Base-by-base conservation (phyloP, 2,888 invertebrate genomes). In the Cenopis cana region DNA sequence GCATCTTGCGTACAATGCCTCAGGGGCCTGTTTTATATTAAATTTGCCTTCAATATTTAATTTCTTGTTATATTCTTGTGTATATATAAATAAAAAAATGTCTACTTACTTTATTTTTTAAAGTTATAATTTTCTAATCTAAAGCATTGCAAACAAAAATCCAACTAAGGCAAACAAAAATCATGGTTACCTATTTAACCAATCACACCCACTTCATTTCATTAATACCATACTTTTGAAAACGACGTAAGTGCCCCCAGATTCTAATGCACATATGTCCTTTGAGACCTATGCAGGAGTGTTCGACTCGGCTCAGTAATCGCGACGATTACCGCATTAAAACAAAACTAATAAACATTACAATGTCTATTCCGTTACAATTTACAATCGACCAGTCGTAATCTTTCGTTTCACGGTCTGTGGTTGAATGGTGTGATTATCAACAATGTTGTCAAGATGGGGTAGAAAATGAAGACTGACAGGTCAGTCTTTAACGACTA, bases 391-490 rank as follows among this genome's bases (percentile, higher is more conserved):
- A 77, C 77, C 75, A 73, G 78, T 79, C 81, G 80, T 82, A 83
- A 84, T 82, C 81, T 79, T 81, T 76, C 74, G 74, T 75, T 78
- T 82, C 84, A 89, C 86, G 89, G 84, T 87, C 81, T 84, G 83
- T 87, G 72, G 55, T 4, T 59, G 49, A 78, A 74, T 76, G 76
- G 77, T 69, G 67, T 80, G 79, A 83, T 83, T 85, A 84, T 80
- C 83, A 85, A 86, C 86, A 82, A 75, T 85, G 87, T 86, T 84
- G 66, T 65, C 64, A 55, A 59, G 80, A 78, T 56, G 69, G 73
- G 72, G 61, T 71, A 71, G 78, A 75, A 69, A 73, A 73, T 73
- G 41, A 17, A 41, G 20, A 52, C 41, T 46, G 11, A 54, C 38
- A 10, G 20, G 50, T 14, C 20, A 41, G 10, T 38, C 56, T 17